Conservation (phyloP, 2,797 vertebrate species). For the Semotilus atromaculatus region DNA sequence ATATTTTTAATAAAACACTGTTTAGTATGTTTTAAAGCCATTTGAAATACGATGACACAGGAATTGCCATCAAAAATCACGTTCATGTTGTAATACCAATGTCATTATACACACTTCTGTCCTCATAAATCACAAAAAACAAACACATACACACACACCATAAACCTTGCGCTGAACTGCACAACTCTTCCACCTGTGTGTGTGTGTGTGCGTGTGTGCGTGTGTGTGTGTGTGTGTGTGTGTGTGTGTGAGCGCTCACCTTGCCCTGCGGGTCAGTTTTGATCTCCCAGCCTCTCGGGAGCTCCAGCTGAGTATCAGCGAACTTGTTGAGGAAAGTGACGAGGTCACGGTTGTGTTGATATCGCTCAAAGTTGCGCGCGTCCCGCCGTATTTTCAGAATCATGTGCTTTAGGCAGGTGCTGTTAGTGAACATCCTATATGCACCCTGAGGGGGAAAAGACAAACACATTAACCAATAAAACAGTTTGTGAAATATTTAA, state of each 20-base stretch:
- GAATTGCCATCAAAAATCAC: too few relatives aligned
- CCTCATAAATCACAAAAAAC: too few relatives aligned
- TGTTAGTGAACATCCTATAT: constrained; percentile 95
- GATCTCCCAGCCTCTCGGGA: constrained; percentile 97
- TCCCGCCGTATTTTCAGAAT: constrained; percentile 96
- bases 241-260: constrained; percentile 70
- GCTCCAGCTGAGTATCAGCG: constrained; percentile 89
- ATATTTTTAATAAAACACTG: too few relatives aligned
- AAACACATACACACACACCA: too few relatives aligned
- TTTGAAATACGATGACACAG: too few relatives aligned
- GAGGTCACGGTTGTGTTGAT: constrained; percentile 96
- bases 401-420: constrained; percentile 98
- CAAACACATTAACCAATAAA: neutral
- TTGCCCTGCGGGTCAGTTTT: constrained; percentile 97
- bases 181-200: too few relatives aligned
- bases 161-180: too few relatives aligned
- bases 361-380: constrained; percentile 95
- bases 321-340: constrained; percentile 98
- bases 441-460: constrained; percentile 80
- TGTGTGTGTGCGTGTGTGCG: too few relatives aligned
- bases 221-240: too few relatives aligned
- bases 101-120: too few relatives aligned
- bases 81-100: too few relatives aligned
- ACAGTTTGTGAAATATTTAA: neutral
- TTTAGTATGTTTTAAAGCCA: too few relatives aligned